Percentiles rank a stretch among this genome's conserved stretches.
These are phyloP conservation scores for Alectura lathami DNA, from an alignment of 2,113 vertebrate species.

Conservation along the genomic window DNA sequence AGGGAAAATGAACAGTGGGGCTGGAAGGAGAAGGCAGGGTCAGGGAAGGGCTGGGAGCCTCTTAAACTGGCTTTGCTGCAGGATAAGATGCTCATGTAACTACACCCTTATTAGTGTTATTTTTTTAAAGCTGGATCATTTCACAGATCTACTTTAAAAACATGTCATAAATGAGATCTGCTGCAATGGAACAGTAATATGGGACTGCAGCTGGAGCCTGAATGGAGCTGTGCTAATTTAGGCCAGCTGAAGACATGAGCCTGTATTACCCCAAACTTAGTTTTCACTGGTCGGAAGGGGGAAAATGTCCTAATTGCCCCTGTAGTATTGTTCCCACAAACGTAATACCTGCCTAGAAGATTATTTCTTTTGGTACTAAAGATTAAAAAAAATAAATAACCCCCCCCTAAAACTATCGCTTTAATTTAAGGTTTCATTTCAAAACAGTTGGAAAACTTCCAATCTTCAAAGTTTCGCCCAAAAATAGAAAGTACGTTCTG, in stretches of 20 bases:
- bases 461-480: slow-evolving; percentile 20
- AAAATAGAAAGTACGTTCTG: slow-evolving; percentile 48
- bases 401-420: background rate
- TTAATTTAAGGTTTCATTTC: slow-evolving; percentile 17
- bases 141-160: slow-evolving; percentile 74
- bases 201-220: slow-evolving; percentile 44
- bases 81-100: slow-evolving; percentile 72
- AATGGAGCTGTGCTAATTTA: slow-evolving; percentile 36
- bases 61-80: slow-evolving; percentile 57
- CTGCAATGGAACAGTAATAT: slow-evolving; percentile 37
- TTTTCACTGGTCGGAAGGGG: background rate
- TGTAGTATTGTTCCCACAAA: background rate
- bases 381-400: background rate
- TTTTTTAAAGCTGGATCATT: slow-evolving; percentile 73
- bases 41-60: slow-evolving; percentile 66
- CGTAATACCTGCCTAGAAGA: background rate
- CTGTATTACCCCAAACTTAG: background rate
- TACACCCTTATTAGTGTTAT: slow-evolving; percentile 72
- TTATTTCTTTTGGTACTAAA: background rate
- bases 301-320: background rate
- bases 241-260: slow-evolving; percentile 52
- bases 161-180: slow-evolving; percentile 70
- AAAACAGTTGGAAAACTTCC: slow-evolving; percentile 12
- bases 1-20: background rate
- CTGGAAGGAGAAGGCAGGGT: slow-evolving; percentile 52